Conservation (phyloP, 2,797 vertebrate genomes). For the Podargus strigoides region DNA sequence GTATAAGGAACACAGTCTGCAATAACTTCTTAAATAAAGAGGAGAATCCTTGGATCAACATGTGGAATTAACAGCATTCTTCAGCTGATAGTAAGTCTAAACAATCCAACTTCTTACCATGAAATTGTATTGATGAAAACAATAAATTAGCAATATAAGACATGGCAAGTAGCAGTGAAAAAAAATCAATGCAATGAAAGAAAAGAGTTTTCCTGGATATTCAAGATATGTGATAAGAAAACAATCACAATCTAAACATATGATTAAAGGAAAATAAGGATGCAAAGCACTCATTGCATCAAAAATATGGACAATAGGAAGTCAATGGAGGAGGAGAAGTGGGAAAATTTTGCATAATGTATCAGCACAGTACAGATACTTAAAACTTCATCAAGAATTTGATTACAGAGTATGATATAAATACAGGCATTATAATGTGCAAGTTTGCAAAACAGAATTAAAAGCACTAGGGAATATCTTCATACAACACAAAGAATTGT, state of each 20-base stretch:
- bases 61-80: background rate
- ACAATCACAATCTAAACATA: background rate
- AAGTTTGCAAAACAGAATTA: background rate
- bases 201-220: background rate
- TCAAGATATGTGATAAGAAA: background rate
- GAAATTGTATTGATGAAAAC: background rate
- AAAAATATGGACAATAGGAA: background rate
- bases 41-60: background rate
- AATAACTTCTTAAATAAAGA: slow-evolving; percentile 13
- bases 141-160: background rate
- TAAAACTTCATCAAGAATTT: background rate
- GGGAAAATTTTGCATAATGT: background rate
- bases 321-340: background rate
- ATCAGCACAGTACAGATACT: background rate
- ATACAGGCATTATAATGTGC: background rate
- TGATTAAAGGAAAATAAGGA: background rate
- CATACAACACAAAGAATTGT: background rate
- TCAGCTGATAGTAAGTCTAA: background rate
- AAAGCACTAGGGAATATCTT: background rate
- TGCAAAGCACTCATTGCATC: background rate
- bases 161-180: background rate
- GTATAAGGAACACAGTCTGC: background rate
- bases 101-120: background rate
- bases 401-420: background rate
- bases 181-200: background rate